phyloP scores from a whole-genome alignment of 2,113 vertebrate species.

The Cyanocitta stelleri region DNA sequence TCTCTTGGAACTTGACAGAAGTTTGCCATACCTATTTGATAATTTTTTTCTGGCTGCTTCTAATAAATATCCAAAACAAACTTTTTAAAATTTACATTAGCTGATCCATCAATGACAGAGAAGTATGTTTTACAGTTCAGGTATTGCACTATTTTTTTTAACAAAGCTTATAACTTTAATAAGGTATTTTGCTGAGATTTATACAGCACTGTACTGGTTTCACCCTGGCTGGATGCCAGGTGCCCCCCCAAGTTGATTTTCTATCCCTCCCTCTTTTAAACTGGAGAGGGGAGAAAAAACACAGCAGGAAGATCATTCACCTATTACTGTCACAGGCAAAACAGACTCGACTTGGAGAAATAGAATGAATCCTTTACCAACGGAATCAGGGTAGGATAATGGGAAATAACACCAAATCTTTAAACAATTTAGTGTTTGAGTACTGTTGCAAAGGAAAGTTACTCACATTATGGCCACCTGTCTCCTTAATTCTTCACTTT shows the following conservation, averaged over 20 bases:
- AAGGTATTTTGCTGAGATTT: background rate
- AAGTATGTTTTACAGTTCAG: background rate
- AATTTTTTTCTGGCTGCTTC: background rate
- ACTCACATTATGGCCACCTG: background rate
- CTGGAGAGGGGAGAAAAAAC: background rate
- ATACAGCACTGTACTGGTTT: background rate
- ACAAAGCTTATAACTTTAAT: background rate
- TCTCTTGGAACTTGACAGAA: background rate
- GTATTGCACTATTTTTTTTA: background rate
- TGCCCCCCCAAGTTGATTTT: background rate
- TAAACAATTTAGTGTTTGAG: background rate
- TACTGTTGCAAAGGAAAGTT: background rate
- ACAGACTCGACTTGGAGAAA: background rate
- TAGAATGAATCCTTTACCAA: fast-evolving
- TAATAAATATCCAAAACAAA: background rate
- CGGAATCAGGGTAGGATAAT: background rate
- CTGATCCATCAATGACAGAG: background rate
- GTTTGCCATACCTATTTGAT: background rate
- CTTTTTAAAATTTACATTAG: background rate
- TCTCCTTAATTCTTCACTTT: background rate
- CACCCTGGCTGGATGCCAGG: background rate
- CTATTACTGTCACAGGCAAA: background rate
- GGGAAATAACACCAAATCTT: background rate
- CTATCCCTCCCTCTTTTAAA: background rate
- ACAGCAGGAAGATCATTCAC: background rate